Percentiles rank a stretch among this genome's conserved stretches.
Evolutionary conservation across 2,113 vertebrate species (phyloP).

Genomic region (Himantopus leucocephalus): DNA sequence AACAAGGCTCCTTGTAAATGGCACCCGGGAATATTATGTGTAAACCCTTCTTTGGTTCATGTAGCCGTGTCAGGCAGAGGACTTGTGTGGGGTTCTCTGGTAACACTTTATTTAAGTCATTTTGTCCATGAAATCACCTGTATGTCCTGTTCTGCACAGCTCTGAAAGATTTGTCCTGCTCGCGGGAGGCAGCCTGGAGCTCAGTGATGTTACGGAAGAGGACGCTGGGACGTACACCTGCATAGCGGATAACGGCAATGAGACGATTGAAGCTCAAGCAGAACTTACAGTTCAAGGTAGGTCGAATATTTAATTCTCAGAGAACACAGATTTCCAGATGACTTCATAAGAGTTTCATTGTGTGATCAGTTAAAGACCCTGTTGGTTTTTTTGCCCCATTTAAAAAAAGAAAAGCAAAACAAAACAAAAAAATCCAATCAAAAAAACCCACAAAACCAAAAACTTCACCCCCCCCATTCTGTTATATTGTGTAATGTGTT

Average conservation of each 20-base stretch:
- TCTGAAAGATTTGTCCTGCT: conserved; percentile 78
- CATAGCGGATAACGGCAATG: conserved; percentile 81
- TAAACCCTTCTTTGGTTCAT: not conserved
- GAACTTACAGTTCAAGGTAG: conserved; percentile 90
- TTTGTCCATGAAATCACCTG: not conserved
- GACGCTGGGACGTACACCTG: conserved; percentile 88
- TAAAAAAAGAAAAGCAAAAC: not conserved
- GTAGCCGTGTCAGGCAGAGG: not conserved
- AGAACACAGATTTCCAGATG: not conserved
- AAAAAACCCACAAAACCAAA: not conserved
- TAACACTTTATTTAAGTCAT: not conserved
- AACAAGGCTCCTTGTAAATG: not conserved
- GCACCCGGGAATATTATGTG: not conserved
- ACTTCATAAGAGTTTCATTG: too few relatives aligned
- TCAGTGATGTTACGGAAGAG: conserved; percentile 80
- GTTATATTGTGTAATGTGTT: not conserved
- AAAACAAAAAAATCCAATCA: not conserved
- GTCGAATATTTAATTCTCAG: not conserved
- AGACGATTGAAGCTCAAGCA: conserved; percentile 84
- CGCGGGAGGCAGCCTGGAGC: conserved; percentile 82
- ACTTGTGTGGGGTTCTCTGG: not conserved
- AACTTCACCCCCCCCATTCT: not conserved
- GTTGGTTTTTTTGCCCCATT: rapidly evolving
- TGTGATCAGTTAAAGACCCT: not conserved
- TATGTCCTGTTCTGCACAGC: conserved; percentile 64